Percentiles rank a stretch among this genome's conserved stretches.
phyloP scores from a whole-genome alignment of 2,113 vertebrate species.

The Heterotilapia buettikoferi region DNA sequence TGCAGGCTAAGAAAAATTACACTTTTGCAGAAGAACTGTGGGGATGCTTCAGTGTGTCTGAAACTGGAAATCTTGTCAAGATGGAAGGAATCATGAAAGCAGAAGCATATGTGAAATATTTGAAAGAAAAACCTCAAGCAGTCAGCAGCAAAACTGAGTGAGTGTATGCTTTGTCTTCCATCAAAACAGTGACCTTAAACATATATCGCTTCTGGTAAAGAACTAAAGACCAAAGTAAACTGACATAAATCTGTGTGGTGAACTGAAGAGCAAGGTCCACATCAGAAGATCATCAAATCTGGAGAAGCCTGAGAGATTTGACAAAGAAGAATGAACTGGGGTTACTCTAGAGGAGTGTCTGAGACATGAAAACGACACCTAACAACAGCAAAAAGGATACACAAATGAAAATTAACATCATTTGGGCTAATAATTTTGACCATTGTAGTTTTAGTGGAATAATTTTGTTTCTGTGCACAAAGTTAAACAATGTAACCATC shows the following conservation, averaged over 20 bases:
- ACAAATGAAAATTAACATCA: neutral
- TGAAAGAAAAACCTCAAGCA: neutral
- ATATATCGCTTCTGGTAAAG: neutral
- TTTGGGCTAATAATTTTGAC: neutral
- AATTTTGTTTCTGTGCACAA: neutral
- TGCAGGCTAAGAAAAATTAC: neutral
- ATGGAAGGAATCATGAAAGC: neutral
- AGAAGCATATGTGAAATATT: neutral
- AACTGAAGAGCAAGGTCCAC: neutral
- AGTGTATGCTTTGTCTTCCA: neutral
- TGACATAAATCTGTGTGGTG: neutral
- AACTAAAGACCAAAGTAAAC: neutral
- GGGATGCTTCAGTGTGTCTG: neutral
- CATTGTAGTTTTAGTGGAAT: neutral
- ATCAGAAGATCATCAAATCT: neutral
- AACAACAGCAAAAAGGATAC: neutral
- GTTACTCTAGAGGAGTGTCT: neutral
- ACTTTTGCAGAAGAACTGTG: neutral
- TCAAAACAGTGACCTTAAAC: neutral
- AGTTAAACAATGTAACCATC: neutral
- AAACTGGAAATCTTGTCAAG: neutral
- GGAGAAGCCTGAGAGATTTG: neutral
- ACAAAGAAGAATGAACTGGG: neutral
- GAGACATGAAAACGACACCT: neutral
- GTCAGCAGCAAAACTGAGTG: neutral